Conservation (phyloP, 37 sponge, comb jelly and placozoan species). For the Aphrocallistes beatrix region DNA sequence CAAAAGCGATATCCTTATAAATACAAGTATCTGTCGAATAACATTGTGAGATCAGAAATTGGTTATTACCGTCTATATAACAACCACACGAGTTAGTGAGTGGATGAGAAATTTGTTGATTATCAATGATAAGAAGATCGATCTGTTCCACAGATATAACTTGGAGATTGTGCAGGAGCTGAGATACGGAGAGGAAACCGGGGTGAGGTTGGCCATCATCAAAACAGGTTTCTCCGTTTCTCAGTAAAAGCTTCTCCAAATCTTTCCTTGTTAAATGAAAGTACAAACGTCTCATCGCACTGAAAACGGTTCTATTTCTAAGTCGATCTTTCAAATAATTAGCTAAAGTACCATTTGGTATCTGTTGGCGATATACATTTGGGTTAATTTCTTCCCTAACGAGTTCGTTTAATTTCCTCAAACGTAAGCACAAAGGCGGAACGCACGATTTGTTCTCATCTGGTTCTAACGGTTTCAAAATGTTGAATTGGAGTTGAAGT, state of each 20-base stretch:
- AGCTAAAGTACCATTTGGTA: neutral
- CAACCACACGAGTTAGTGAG: neutral
- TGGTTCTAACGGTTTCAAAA: neutral
- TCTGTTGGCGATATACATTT: neutral
- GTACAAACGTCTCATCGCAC: neutral
- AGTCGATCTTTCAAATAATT: neutral
- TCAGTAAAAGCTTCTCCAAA: neutral
- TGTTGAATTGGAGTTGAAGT: neutral
- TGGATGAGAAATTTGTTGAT: neutral
- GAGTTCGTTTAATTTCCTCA: neutral
- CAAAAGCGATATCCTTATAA: neutral
- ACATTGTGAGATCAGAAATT: neutral
- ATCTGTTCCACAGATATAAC: neutral
- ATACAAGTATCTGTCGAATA: neutral
- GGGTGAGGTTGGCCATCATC: neutral
- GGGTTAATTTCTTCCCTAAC: neutral
- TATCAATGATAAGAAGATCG: neutral
- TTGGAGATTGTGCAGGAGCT: neutral
- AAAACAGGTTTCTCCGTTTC: slow-evolving; percentile 11
- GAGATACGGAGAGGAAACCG: neutral
- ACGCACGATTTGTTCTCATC: slow-evolving; percentile 5
- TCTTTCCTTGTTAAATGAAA: slow-evolving; percentile 4
- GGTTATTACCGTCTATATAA: neutral
- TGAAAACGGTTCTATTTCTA: neutral
- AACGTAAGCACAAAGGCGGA: neutral